Evolutionary conservation across 2,888 invertebrate species (phyloP), one percentile per base, ranked within the genome.

Genomic region (Deilephila elpenor): DNA sequence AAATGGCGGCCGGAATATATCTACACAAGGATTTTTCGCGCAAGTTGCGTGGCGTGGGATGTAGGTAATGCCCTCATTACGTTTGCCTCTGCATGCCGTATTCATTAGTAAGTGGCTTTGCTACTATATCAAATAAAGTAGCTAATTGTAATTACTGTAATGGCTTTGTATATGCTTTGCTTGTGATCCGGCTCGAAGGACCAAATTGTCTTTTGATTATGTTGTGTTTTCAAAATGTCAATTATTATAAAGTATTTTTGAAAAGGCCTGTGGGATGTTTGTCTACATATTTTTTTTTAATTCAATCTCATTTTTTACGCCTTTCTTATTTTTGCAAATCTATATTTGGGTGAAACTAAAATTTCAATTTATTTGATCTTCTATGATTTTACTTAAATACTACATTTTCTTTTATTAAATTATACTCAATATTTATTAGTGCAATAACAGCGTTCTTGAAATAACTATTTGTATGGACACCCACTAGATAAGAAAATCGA

Each of bases 101-200:
- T 62, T 62, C 62, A 62, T 62, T 62, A 62, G 62, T 62, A 62
- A 62, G 62, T 62, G 62, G 62, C 32, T 62, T 19, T 32, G 32
- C 32, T 61, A n/a, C 32, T 61, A n/a, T 62, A 62, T 62, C 34
- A 62, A 34, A 62, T 34, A 62, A 62, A 62, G 34, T 62, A 19
- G 32, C 19, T 62, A 34, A 62, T 62, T 62, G 32, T 34, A 62
- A 62, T 62, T 62, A 29, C 61, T 61, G 25, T 56, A n/a, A 56
- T 56, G 17, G n/a, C 19, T 6, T n/a, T 7, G 5, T n/a, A 56
- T 17, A 56, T 56, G 56, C 14, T 62, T 32, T 62, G 19, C 32
- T 62, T 62, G 7, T 2, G 32, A 62, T 62, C 62, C 7, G 62
- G 62, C 34, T 34, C 62, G 32, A 60, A 60, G 60, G 60, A 62